phyloP scores from a whole-genome alignment of 2,797 vertebrate species.

The Ctenopoma kingsleyae region DNA sequence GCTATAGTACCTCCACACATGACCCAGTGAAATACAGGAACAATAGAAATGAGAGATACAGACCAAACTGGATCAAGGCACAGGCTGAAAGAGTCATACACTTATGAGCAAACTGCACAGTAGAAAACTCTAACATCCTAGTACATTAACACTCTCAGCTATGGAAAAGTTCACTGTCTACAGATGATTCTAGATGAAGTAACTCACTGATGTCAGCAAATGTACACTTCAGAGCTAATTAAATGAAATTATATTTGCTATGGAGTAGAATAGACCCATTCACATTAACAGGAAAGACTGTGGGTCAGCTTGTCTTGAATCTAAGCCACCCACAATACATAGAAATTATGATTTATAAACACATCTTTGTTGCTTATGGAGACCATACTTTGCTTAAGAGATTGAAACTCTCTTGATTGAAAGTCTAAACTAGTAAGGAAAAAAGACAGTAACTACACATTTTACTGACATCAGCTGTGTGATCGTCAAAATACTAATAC shows the following conservation, averaged over 20 bases:
- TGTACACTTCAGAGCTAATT: constrained; percentile 18
- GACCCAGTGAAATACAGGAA: too few relatives aligned
- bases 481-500: neutral
- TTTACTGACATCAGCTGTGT: neutral
- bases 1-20: too few relatives aligned
- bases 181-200: constrained; percentile 15
- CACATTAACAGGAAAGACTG: constrained; percentile 18
- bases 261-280: constrained; percentile 30
- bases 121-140: neutral
- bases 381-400: constrained; percentile 5
- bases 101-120: neutral
- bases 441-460: neutral
- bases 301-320: constrained; percentile 27
- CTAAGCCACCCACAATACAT: constrained; percentile 35
- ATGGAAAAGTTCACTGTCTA: constrained; percentile 6
- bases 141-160: neutral
- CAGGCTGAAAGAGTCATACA: neutral
- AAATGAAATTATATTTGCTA: constrained; percentile 8
- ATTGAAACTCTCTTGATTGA: constrained; percentile 9
- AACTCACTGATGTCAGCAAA: constrained; percentile 19
- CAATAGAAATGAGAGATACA: too few relatives aligned
- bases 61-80: neutral
- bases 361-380: constrained; percentile 37
- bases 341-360: constrained; percentile 46
- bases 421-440: neutral